These are phyloP conservation scores for Oasisia sp. DNA, from an alignment of 2,888 invertebrate species.

Conservation along the genomic window DNA sequence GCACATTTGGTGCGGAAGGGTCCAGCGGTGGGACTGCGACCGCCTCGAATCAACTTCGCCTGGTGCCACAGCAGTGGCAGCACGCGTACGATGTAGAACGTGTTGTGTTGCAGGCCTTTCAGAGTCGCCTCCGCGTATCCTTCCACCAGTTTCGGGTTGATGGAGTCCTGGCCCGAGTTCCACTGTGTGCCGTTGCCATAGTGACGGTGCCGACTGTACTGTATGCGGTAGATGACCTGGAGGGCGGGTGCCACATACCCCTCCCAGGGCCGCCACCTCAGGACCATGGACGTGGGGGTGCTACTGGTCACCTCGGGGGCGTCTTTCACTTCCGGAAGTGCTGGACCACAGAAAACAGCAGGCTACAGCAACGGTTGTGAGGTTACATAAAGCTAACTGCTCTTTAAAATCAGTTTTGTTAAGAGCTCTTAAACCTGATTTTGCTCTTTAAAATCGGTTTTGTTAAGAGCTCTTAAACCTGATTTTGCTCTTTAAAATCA, in stretches of 20 bases:
- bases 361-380: too few species aligned
- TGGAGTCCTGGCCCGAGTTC: slow-evolving; percentile 21
- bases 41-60: slow-evolving; percentile 20
- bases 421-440: too few species aligned
- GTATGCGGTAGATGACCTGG: slow-evolving; percentile 32
- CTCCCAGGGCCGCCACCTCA: slow-evolving; percentile 36
- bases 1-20: background rate
- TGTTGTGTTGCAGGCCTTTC: background rate
- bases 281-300: slow-evolving; percentile 27
- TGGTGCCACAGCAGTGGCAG: slow-evolving; percentile 22
- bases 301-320: slow-evolving; percentile 26
- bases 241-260: slow-evolving; percentile 28
- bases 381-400: too few species aligned
- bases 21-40: slow-evolving; percentile 17
- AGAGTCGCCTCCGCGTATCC: background rate
- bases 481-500: too few species aligned
- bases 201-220: slow-evolving; percentile 33
- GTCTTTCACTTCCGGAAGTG: slow-evolving; percentile 31
- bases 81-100: background rate
- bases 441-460: too few species aligned
- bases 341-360: slow-evolving; percentile 25
- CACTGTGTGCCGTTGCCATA: slow-evolving; percentile 27
- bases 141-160: background rate
- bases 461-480: too few species aligned
- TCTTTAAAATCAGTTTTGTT: too few species aligned